Conservation (phyloP, 2,888 invertebrate genomes). For the Suillia variegata region DNA sequence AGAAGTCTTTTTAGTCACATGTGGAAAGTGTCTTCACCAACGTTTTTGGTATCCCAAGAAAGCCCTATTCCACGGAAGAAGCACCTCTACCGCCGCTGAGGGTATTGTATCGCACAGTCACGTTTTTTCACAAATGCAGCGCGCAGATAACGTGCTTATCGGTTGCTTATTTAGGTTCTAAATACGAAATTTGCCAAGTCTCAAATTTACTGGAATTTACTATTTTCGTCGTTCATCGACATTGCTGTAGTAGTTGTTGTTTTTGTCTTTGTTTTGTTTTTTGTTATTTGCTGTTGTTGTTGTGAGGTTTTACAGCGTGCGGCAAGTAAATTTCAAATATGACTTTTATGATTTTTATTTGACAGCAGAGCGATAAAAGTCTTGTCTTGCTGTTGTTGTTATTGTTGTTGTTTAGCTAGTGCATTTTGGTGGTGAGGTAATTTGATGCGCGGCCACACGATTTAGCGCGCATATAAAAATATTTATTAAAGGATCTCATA, state of each 20-base stretch:
- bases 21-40: too few relatives aligned
- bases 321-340: slow-evolving; percentile 34
- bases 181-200: slow-evolving; percentile 18
- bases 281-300: slow-evolving; percentile 10
- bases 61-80: too few relatives aligned
- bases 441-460: background rate
- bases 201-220: slow-evolving; percentile 21
- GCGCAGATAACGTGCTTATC: slow-evolving; percentile 22
- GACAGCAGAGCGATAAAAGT: slow-evolving; percentile 34
- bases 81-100: too few relatives aligned
- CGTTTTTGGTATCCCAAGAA: too few relatives aligned
- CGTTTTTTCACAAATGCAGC: slow-evolving; percentile 8
- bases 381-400: background rate
- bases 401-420: background rate
- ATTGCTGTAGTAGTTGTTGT: too few relatives aligned
- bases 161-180: slow-evolving; percentile 22
- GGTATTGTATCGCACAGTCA: background rate
- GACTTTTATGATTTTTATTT: slow-evolving; percentile 37
- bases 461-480: background rate
- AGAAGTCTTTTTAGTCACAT: too few relatives aligned
- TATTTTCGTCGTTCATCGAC: slow-evolving; percentile 4
- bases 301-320: slow-evolving; percentile 22
- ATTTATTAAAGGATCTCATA: background rate
- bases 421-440: background rate
- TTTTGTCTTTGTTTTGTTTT: slow-evolving; percentile 2